Evolutionary conservation across 2,113 vertebrate species (phyloP).

Genomic region (Steatornis caripensis): DNA sequence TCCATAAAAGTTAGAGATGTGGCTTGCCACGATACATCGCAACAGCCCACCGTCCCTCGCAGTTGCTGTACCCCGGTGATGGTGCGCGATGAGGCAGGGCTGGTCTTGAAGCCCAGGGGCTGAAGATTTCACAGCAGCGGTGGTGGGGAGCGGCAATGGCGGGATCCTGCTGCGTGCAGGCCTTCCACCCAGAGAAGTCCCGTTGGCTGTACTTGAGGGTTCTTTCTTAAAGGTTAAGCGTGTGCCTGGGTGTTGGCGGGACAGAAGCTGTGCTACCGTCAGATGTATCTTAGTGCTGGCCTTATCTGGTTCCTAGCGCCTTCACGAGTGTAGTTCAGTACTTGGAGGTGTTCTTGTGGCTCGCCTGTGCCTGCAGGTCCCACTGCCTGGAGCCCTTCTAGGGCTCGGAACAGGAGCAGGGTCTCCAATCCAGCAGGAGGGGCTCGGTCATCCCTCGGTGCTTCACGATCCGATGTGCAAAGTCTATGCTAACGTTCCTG

Average conservation of each 20-base stretch:
- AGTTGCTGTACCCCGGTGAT: too few relatives aligned
- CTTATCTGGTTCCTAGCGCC: background rate
- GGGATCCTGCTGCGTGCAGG: too few relatives aligned
- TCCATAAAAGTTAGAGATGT: background rate
- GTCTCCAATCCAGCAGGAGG: background rate
- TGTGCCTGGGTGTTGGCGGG: background rate
- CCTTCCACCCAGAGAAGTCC: background rate
- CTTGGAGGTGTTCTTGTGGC: background rate
- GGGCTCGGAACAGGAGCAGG: background rate
- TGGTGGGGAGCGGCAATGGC: rapidly evolving
- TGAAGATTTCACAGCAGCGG: background rate
- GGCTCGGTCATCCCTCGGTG: rapidly evolving
- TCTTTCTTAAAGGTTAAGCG: rapidly evolving
- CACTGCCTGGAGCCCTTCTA: background rate
- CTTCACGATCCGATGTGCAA: too few relatives aligned
- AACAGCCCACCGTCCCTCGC: too few relatives aligned
- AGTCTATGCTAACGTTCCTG: rapidly evolving
- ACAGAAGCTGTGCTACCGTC: too few relatives aligned
- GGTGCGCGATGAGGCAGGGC: too few relatives aligned
- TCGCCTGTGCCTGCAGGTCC: background rate
- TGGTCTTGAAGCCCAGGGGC: too few relatives aligned
- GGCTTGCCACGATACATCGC: rapidly evolving
- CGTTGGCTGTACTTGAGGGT: rapidly evolving
- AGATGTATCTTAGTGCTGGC: background rate
- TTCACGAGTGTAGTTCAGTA: rapidly evolving